Base-by-base conservation (phyloP, 2,888 invertebrate genomes). In the Apotomis turbidana region DNA sequence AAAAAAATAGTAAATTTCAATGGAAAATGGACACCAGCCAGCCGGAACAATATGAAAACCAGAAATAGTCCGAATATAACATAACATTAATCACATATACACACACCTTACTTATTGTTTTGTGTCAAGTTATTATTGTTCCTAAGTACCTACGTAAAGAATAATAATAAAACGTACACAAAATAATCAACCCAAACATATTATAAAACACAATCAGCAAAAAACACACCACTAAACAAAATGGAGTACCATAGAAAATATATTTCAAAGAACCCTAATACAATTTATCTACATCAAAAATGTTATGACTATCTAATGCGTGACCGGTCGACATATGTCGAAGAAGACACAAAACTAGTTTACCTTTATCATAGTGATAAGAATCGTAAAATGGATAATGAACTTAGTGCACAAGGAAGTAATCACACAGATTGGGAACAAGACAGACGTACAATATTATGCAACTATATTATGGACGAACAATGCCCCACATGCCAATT, bases 81-180 rank as follows among this genome's bases (percentile, higher is more conserved):
- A 44, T 55, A 66, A 57, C 66, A 66, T 57, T 12, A 57, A 55
- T 15, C 55, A 27, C 8, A 46, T 8, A 4, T 8, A 5, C 10
- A 4, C 10, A 5, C 13, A 6, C 0, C 8, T 44, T 27, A 27
- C 27, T 44, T 8, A 44, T 44, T 41, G 38, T 13, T 38, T 63
- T 41, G 9, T 63, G 52, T 63, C 52, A 63, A 63, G 52, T 63
- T 63, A 63, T 63, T 27, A 27, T 27, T 27, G 27, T 27, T 27
- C 27, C 27, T 27, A 27, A 27, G 27, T 27, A 27, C n/a, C n/a
- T n/a, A n/a, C 27, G 27, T 27, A 27, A 27, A 27, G 27, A 27
- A 27, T 27, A 27, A 27, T 27, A 57, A 57, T 4, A 5, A 12
- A 41, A 63, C 46, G 51, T 63, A 51, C 5, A 55, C 15, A 2